Base-by-base conservation (phyloP, 2,888 invertebrate genomes). In the Apoda limacodes region DNA sequence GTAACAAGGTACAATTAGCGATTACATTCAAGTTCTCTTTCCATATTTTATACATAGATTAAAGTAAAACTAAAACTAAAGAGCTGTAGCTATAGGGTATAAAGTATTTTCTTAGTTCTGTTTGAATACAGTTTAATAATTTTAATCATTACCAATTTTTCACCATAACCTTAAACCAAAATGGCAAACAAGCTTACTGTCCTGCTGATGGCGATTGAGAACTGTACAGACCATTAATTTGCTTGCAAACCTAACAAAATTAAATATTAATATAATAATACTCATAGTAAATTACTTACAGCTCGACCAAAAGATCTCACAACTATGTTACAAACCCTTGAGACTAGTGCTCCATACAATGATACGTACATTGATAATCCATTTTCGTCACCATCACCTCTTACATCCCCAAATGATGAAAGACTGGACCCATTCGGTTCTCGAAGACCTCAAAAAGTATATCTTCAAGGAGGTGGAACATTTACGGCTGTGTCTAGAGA, bases 311-410 rank as follows among this genome's bases (percentile, higher is more conserved):
- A 72, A 22, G 80, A 82, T 34, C 42, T 82, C 4, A 54, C 81
- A 21, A 47, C 75, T 5, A 82, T 82, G 82, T 46, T 82, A 2
- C 68, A 72, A 36, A 71, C 63, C 21, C 45, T 82, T 1, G 81
- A 80, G 42, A 61, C 78, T 1, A 68, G 60, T 27, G 63, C 68
- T 32, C 60, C 67, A 2, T 80, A 68, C 39, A 65, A 75, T 20
- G 80, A 80, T 12, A 75, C 74, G 32, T 80, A 81, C 39, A 76
- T 82, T 26, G 82, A 82, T 47, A 82, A 82, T 34, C 82, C 82
- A 1, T 82, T 82, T 45, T 82, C 82, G 2, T 82, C 82, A 30
- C 82, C 82, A 1, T 82, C 82, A 10, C 80, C 81, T 0, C 48
- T 82, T 3, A 82, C 82, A 4, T 81, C 82, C 29, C 82, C 82